phyloP scores from a whole-genome alignment of 2,113 vertebrate genomes.

The Gymnogyps californianus region DNA sequence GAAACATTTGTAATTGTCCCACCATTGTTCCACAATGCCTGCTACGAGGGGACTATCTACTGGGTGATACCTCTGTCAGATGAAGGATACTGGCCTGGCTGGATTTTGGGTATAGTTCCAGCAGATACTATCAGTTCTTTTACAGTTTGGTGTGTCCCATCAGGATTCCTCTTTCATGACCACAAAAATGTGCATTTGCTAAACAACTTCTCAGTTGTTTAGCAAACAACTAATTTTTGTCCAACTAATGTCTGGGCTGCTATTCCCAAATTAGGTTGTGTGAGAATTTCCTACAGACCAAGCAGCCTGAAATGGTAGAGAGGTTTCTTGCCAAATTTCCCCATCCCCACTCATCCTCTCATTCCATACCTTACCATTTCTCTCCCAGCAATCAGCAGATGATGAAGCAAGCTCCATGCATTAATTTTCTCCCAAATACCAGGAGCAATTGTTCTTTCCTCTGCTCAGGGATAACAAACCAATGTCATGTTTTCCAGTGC shows the following conservation, averaged over 20 bases:
- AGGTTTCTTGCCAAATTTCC: not conserved
- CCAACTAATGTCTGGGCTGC: not conserved
- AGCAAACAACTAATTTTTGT: no score
- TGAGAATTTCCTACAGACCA: not conserved
- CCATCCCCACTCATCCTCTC: not conserved
- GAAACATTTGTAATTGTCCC: not conserved
- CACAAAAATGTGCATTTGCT: not conserved
- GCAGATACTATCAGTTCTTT: not conserved
- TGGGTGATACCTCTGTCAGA: not conserved
- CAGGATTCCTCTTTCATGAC: not conserved
- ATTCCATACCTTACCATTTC: not conserved
- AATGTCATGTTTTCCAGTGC: not conserved
- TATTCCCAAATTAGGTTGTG: not conserved
- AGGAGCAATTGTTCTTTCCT: not conserved
- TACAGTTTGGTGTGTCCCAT: not conserved
- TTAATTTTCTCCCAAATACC: not conserved
- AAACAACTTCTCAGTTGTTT: not conserved
- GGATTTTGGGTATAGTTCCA: not conserved
- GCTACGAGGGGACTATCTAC: rapidly evolving
- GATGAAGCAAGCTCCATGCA: not conserved
- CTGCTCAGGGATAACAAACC: not conserved
- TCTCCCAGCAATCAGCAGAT: not conserved
- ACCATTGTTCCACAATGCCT: not conserved
- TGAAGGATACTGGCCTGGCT: not conserved
- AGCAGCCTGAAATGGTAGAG: not conserved